Evolutionary conservation across 1,140 invertebrate genomes (phyloP), one percentile per base, ranked within the genome.

Genomic region (Glomeris maerens): DNA sequence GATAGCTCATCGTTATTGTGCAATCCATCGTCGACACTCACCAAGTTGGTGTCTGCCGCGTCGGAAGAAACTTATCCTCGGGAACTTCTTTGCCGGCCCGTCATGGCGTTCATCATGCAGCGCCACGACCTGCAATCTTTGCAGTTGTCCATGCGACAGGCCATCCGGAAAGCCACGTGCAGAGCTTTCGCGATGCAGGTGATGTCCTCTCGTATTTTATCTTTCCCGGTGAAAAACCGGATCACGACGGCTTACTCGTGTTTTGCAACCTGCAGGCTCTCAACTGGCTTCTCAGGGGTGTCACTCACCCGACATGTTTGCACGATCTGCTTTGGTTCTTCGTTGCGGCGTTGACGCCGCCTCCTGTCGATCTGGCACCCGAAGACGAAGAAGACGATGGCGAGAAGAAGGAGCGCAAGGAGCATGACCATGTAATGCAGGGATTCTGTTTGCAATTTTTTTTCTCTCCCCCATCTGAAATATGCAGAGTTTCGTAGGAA

Each of bases 311-410:
- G 3, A 80, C 81, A 4, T 86, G 83, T 63, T 71, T 95, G 5
- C 92, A 96, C 61, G 92, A 96, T 66, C 70, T 96, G 0, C 75
- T 96, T 52, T 96, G 91, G 92, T 94, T 88, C 84, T 92, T 95
- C 60, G 83, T 88, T 1, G 77, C 70, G 17, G 70, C 78, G 5
- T 67, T 90, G 21, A 77, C 75, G 3, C 73, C 79, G 17, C 56
- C 17, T 13, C 66, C 47, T 52, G 62, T 57, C 7, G 63, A 66
- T 22, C 56, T 60, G 21, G 61, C 60, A 26, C 60, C 65, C n/a
- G 65, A 62, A 10, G 57, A 57, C 38, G 63, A 67, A 49, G 62
- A 64, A 5, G 56, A 60, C 31, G 59, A 64, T 5, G 57, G 52
- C 17, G 0, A 0, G 71, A 74, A 10, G 53, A 62, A 10, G 57